These are phyloP conservation scores for Atrichornis clamosus DNA, from an alignment of 2,113 vertebrate species.

Conservation along the genomic window DNA sequence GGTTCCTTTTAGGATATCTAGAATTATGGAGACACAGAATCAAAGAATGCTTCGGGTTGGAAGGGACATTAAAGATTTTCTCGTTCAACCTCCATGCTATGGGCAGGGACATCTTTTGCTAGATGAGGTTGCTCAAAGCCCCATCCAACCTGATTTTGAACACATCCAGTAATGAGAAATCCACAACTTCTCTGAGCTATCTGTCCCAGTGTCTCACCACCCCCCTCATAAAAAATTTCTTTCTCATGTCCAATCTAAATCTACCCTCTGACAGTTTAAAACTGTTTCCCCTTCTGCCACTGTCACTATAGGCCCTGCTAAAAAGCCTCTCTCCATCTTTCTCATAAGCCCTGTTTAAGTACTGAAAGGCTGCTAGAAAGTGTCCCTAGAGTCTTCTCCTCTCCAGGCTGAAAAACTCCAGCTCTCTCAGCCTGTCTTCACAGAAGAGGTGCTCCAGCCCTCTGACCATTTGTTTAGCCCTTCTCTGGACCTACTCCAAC, in stretches of 20 bases:
- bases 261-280: background rate
- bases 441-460: background rate
- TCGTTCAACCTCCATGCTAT: background rate
- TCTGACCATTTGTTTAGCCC: background rate
- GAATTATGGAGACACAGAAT: background rate
- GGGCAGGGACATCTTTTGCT: background rate
- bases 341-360: background rate
- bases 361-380: background rate
- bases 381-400: background rate
- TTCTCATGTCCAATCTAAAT: background rate
- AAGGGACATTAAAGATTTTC: background rate
- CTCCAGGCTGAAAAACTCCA: background rate
- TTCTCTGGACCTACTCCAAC: background rate
- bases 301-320: background rate
- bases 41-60: background rate
- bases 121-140: background rate
- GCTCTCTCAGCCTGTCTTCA: background rate
- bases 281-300: background rate
- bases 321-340: background rate
- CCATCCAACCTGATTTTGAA: background rate
- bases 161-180: background rate
- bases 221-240: background rate
- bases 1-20: background rate
- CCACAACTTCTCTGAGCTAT: background rate
- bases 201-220: background rate